A percentile compares a stretch with the other conserved stretches of the same genome.
Evolutionary conservation across 2,888 invertebrate species (phyloP).

Genomic region (Apotomis capreana): DNA sequence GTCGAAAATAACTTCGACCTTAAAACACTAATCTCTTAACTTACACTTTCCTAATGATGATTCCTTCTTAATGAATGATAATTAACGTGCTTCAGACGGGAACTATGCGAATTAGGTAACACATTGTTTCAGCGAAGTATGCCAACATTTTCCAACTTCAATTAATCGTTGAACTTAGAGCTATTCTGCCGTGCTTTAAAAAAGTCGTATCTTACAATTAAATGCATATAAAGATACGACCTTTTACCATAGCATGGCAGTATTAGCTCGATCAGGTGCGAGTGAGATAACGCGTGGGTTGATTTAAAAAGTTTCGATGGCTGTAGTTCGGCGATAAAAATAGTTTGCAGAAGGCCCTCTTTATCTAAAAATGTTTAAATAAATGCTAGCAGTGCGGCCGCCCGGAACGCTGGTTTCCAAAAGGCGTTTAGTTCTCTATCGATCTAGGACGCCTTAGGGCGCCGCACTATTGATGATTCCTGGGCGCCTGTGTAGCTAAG

Average conservation of each 20-base stretch:
- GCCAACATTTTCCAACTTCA: slow-evolving; percentile 46
- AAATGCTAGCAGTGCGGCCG: too few species aligned
- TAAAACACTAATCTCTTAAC: not conserved
- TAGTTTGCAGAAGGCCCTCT: too few species aligned
- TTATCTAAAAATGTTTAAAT: too few species aligned
- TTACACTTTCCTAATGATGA: slow-evolving; percentile 29
- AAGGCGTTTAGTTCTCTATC: too few species aligned
- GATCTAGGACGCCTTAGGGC: too few species aligned
- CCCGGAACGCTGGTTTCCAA: too few species aligned
- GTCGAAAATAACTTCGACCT: not conserved
- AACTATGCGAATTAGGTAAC: slow-evolving; percentile 51
- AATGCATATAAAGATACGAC: too few species aligned
- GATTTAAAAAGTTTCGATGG: slow-evolving; percentile 34
- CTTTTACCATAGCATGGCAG: too few species aligned
- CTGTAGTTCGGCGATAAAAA: slow-evolving; percentile 9
- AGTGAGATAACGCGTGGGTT: slow-evolving; percentile 22
- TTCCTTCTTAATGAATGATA: slow-evolving; percentile 17
- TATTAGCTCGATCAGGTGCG: slow-evolving; percentile 43
- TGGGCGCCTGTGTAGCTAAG: too few species aligned
- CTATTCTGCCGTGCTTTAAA: slow-evolving; percentile 18
- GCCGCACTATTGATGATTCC: too few species aligned
- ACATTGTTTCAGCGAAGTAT: slow-evolving; percentile 50
- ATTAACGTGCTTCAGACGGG: not conserved
- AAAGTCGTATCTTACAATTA: too few species aligned
- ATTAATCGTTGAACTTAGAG: slow-evolving; percentile 52